Conservation (phyloP, 2,113 vertebrate genomes). For the Rhinopithecus roxellana region DNA sequence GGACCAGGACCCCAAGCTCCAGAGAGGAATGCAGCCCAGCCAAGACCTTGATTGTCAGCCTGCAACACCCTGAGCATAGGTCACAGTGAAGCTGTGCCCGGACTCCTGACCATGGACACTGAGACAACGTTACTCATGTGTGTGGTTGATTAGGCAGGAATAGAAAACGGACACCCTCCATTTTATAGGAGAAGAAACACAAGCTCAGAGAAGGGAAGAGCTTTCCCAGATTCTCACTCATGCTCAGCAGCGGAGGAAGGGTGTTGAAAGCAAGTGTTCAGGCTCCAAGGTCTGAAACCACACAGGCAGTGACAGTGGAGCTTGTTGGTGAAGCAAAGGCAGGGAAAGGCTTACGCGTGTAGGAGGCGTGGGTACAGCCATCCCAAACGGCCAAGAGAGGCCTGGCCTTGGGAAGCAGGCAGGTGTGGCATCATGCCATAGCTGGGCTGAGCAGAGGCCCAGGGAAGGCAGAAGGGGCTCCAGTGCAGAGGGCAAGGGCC, state of each 20-base stretch:
- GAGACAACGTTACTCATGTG: too few relatives aligned
- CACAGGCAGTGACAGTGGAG: not conserved
- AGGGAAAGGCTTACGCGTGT: too few relatives aligned
- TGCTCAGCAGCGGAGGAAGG: not conserved
- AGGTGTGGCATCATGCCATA: not conserved
- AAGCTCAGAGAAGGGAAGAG: not conserved
- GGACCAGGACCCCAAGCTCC: not conserved
- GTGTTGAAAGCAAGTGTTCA: accelerated
- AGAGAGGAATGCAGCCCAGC: not conserved
- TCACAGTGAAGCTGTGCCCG: not conserved
- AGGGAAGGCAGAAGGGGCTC: not conserved
- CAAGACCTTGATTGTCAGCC: not conserved
- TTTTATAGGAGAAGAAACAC: not conserved
- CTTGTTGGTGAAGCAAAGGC: accelerated
- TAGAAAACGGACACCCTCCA: not conserved
- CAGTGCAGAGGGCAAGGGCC: not conserved
- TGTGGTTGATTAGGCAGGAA: not conserved
- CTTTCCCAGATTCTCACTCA: too few relatives aligned
- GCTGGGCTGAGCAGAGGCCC: not conserved
- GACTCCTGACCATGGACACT: not conserved
- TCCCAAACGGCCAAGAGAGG: not conserved
- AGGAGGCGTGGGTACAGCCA: not conserved
- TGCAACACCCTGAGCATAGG: not conserved
- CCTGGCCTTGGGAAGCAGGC: too few relatives aligned
- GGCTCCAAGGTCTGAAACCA: not conserved